A percentile compares a stretch with the other conserved stretches of the same genome.
phyloP scores from a whole-genome alignment of 2,797 vertebrate genomes.

The Sebastes hopkinsi region DNA sequence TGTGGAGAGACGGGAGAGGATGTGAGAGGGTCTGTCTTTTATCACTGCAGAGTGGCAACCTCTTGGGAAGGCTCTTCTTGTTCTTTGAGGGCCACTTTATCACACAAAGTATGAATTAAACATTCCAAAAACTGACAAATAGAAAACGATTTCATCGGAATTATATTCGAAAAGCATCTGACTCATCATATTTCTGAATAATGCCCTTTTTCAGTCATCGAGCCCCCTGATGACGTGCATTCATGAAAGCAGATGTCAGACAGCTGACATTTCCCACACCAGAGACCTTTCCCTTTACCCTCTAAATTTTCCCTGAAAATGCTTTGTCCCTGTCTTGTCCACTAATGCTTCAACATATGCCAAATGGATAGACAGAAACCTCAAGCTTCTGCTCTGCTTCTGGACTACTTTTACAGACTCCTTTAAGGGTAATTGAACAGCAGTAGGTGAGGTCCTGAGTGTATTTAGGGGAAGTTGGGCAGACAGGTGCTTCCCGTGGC shows the following conservation, averaged over 20 bases:
- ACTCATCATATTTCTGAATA: slow-evolving; percentile 9
- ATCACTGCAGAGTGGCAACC: slow-evolving; percentile 53
- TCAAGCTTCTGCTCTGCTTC: slow-evolving; percentile 24
- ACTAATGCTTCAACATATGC: slow-evolving; percentile 50
- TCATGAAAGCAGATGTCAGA: slow-evolving; percentile 47
- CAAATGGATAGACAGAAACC: slow-evolving; percentile 38
- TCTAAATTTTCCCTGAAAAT: slow-evolving; percentile 41
- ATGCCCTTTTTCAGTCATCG: slow-evolving; percentile 31
- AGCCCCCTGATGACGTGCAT: slow-evolving; percentile 17
- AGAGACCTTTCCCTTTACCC: slow-evolving; percentile 52
- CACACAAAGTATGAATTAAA: neutral
- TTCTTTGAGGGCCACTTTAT: slow-evolving; percentile 37
- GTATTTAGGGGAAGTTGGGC: slow-evolving; percentile 50
- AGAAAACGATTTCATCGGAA: neutral
- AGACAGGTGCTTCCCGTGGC: slow-evolving; percentile 79
- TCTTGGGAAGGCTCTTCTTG: slow-evolving; percentile 39
- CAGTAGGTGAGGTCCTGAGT: slow-evolving; percentile 51
- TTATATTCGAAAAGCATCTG: neutral
- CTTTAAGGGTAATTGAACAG: slow-evolving; percentile 44
- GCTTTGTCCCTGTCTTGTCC: slow-evolving; percentile 53
- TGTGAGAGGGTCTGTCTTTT: slow-evolving; percentile 68
- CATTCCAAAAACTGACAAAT: neutral
- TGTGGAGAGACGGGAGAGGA: slow-evolving; percentile 61
- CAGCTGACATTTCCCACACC: slow-evolving; percentile 65
- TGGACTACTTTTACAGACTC: slow-evolving; percentile 49